Evolutionary conservation across 2,113 vertebrate genomes (phyloP).

Genomic region (Aegithalos caudatus): DNA sequence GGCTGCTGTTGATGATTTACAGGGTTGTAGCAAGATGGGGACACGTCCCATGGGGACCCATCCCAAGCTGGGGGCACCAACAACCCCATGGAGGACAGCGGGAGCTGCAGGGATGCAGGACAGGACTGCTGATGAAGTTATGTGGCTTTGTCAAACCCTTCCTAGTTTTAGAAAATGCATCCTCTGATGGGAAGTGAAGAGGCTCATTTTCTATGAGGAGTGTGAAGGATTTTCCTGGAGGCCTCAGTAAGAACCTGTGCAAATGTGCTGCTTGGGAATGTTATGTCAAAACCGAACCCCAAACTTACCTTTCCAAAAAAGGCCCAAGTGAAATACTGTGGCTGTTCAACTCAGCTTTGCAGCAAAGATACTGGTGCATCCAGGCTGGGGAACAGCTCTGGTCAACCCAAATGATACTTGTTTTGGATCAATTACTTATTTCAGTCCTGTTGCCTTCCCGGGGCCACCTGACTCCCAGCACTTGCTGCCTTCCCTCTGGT

Average conservation of each 20-base stretch:
- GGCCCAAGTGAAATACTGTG: not conserved
- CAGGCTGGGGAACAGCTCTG: not conserved
- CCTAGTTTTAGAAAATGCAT: not conserved
- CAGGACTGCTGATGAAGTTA: not conserved
- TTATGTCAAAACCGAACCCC: not conserved
- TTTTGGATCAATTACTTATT: not conserved
- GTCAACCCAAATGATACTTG: accelerated
- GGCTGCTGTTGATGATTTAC: not conserved
- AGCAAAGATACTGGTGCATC: not conserved
- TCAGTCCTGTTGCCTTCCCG: not conserved
- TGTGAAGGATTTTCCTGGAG: not conserved
- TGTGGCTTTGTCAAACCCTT: not conserved
- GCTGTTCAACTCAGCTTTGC: not conserved
- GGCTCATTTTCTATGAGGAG: not conserved
- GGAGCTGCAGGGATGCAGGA: not conserved
- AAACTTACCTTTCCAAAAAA: not conserved
- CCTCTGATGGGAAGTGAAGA: not conserved
- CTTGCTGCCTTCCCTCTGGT: not conserved
- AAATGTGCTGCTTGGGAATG: not conserved
- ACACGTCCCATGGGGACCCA: accelerated
- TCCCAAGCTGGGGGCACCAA: accelerated
- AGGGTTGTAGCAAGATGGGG: accelerated
- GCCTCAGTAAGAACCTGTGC: not conserved
- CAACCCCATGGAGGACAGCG: accelerated
- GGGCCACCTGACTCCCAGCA: not conserved